A percentile compares a stretch with the other conserved stretches of the same genome.
These are phyloP conservation scores for Pseudanteris insignis DNA, from an alignment of 2,888 invertebrate species.

Conservation along the genomic window DNA sequence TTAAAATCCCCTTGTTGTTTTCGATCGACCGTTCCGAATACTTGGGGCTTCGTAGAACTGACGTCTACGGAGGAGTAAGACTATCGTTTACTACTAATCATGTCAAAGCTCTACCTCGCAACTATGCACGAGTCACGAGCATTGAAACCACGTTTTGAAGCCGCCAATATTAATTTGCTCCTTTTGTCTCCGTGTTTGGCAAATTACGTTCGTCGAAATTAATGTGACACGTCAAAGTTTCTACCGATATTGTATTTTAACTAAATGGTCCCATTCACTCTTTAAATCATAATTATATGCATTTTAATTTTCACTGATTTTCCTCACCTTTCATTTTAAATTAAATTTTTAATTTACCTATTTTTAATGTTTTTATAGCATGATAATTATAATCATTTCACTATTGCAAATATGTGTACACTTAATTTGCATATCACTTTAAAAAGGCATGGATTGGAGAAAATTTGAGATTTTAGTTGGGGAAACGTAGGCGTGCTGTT, in stretches of 20 bases:
- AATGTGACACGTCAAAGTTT: slow-evolving; percentile 17
- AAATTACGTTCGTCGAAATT: slow-evolving; percentile 21
- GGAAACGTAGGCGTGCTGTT: too few relatives aligned
- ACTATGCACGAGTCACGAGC: slow-evolving; percentile 32
- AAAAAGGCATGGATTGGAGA: too few relatives aligned
- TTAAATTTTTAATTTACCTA: too few relatives aligned
- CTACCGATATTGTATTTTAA: slow-evolving; percentile 1
- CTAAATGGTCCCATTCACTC: too few relatives aligned
- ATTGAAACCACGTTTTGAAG: slow-evolving; percentile 33
- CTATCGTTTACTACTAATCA: slow-evolving; percentile 36
- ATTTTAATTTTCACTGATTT: too few relatives aligned
- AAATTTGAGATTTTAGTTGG: too few relatives aligned
- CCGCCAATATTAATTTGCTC: slow-evolving; percentile 34
- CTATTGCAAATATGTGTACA: too few relatives aligned
- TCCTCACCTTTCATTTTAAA: too few relatives aligned
- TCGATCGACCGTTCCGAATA: slow-evolving; percentile 35
- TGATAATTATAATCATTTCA: too few relatives aligned
- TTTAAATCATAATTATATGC: too few relatives aligned
- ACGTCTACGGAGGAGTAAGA: slow-evolving; percentile 23
- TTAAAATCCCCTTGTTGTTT: slow-evolving; percentile 19
- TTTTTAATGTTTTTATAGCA: too few relatives aligned
- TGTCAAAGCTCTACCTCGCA: slow-evolving; percentile 36
- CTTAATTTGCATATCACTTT: too few relatives aligned
- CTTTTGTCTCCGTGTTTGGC: slow-evolving; percentile 24
- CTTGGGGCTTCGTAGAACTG: slow-evolving; percentile 26